phyloP scores from a whole-genome alignment of 2,888 invertebrate species.

The Drosophila vallismaia region DNA sequence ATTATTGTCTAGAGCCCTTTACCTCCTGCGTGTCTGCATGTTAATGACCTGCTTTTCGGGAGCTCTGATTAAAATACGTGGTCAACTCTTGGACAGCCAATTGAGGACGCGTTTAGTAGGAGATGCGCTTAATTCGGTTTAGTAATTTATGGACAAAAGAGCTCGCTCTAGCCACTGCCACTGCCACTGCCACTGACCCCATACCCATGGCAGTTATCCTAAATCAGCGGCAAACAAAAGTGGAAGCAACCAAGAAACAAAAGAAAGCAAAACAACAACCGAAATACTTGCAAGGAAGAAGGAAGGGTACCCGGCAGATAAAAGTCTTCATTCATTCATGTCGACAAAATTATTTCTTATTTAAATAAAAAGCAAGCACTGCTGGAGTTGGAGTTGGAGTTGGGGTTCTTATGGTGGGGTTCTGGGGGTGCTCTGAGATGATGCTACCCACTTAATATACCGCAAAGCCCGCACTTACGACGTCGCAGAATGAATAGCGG shows the following conservation, averaged over 20 bases:
- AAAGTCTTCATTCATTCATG: conserved; percentile 81
- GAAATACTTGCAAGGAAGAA: not conserved
- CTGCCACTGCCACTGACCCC: conserved; percentile 33
- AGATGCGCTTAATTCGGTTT: conserved; percentile 79
- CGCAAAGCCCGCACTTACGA: conserved; percentile 78
- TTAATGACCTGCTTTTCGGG: conserved; percentile 55
- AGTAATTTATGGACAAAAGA: conserved; percentile 74
- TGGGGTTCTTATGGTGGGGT: not conserved
- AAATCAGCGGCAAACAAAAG: conserved; percentile 43
- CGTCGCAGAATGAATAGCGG: conserved; percentile 73
- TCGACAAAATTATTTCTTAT: conserved; percentile 81
- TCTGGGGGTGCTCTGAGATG: conserved; percentile 50
- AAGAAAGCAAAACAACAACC: conserved; percentile 40
- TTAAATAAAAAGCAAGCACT: conserved; percentile 75
- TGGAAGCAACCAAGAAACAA: conserved; percentile 47
- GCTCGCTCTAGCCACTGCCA: conserved; percentile 33
- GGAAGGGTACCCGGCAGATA: conserved; percentile 63
- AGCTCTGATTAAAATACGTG: conserved; percentile 79
- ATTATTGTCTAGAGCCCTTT: conserved; percentile 59
- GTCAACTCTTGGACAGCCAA: conserved; percentile 78
- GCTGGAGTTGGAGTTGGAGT: conserved; percentile 15
- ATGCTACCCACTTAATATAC: conserved; percentile 77
- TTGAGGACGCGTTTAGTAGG: conserved; percentile 76
- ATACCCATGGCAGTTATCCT: conserved; percentile 22
- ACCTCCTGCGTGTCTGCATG: conserved; percentile 55